A percentile compares a stretch with the other conserved stretches of the same genome.
These are phyloP conservation scores for Manis crassicaudata DNA, from an alignment of 2,797 vertebrate genomes.

Conservation along the genomic window DNA sequence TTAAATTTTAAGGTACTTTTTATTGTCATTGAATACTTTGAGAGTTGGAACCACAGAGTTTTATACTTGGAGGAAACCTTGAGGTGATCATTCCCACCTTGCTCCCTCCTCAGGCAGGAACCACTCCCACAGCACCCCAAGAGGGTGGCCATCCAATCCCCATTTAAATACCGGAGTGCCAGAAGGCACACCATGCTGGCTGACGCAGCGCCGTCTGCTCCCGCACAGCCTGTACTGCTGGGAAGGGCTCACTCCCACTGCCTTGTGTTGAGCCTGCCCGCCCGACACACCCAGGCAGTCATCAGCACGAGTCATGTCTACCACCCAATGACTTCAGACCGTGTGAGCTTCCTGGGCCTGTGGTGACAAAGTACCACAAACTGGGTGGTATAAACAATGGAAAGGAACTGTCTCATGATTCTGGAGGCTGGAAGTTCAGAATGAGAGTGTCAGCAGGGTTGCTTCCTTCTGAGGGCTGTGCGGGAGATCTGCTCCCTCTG, in stretches of 20 bases:
- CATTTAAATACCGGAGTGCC: not conserved
- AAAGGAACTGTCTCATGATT: not conserved
- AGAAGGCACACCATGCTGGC: not conserved
- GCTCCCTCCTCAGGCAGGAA: not conserved
- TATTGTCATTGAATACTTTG: not conserved
- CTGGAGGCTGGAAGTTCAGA: not conserved
- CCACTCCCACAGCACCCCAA: not conserved
- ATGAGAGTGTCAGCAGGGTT: not conserved
- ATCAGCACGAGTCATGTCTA: not conserved
- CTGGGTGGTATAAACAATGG: not conserved
- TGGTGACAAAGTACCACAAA: not conserved
- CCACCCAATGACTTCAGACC: not conserved
- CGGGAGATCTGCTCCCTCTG: not conserved
- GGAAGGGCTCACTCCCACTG: not conserved
- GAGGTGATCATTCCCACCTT: not conserved
- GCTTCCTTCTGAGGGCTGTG: not conserved
- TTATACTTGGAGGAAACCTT: not conserved
- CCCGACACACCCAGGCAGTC: accelerated
- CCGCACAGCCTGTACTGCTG: not conserved
- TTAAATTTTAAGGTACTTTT: not conserved
- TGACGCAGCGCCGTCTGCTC: not conserved
- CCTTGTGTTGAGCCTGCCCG: not conserved
- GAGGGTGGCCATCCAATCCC: not conserved
- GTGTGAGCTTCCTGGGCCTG: not conserved
- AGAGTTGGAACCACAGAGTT: not conserved